These are phyloP conservation scores for Trachelus tabidus DNA, from an alignment of 2,888 invertebrate genomes.

Conservation along the genomic window DNA sequence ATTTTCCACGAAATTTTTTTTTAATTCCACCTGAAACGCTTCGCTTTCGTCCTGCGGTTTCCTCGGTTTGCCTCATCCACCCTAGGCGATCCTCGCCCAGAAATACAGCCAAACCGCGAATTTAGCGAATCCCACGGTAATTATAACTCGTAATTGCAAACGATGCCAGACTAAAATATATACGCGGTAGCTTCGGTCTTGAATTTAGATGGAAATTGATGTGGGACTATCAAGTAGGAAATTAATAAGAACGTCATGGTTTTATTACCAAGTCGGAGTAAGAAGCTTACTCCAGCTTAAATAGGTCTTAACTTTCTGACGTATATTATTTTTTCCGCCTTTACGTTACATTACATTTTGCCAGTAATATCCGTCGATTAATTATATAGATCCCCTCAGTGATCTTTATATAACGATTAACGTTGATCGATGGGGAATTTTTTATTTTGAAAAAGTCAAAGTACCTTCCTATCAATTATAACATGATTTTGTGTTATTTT, in stretches of 20 bases:
- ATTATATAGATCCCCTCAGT: background rate
- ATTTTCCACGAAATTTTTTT: background rate
- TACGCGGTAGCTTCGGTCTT: background rate
- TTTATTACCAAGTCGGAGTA: background rate
- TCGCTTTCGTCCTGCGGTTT: background rate
- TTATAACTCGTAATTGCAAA: background rate
- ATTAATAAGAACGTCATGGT: background rate
- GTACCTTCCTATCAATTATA: background rate
- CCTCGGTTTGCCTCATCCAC: background rate
- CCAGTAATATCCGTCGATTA: background rate
- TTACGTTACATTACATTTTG: background rate
- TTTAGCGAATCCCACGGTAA: background rate
- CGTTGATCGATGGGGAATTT: background rate
- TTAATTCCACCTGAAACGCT: background rate
- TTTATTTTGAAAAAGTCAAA: background rate
- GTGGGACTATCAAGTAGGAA: background rate
- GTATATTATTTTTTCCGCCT: background rate
- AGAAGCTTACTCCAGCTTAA: conserved; percentile 1
- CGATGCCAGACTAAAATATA: background rate
- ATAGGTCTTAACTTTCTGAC: background rate
- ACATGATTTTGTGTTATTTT: too few relatives aligned
- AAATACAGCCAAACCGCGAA: background rate
- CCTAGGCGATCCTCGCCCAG: background rate
- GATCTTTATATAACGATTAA: background rate
- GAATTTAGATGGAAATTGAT: background rate